Conservation (phyloP, 92 coral and sea anemone species). For the Palythoa grandis region DNA sequence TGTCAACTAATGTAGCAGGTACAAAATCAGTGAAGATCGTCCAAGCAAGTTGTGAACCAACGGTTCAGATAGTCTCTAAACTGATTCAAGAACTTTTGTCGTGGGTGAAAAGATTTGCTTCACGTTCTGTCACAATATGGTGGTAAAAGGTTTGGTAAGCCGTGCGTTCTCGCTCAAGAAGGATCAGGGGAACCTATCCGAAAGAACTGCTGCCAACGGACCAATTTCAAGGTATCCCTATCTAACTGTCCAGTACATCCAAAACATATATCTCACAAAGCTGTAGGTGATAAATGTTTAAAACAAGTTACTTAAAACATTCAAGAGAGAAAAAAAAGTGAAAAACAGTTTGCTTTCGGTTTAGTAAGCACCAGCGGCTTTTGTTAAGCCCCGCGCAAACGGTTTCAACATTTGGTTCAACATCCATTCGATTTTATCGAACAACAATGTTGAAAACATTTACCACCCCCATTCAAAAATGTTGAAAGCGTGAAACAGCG, state of each 20-base stretch:
- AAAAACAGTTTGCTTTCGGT: too few species aligned
- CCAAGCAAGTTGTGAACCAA: constrained; percentile 12
- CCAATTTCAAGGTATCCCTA: constrained; percentile 25
- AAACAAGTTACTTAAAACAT: not conserved
- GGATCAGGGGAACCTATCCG: not conserved
- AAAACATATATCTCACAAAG: not conserved
- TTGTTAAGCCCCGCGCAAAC: too few species aligned
- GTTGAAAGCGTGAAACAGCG: too few species aligned
- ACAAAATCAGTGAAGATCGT: not conserved
- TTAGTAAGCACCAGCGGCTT: too few species aligned
- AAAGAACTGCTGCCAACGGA: not conserved
- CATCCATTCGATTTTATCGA: too few species aligned
- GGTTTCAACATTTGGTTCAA: too few species aligned
- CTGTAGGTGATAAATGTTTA: not conserved
- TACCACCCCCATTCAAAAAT: too few species aligned
- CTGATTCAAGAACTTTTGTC: not conserved
- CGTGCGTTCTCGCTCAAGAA: constrained; percentile 5
- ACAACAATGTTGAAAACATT: too few species aligned
- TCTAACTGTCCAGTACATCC: not conserved
- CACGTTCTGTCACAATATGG: not conserved
- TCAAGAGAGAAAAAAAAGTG: too few species aligned
- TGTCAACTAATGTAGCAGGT: constrained; percentile 19
- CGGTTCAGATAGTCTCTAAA: constrained; percentile 8
- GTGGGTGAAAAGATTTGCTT: not conserved
- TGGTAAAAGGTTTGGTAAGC: constrained; percentile 18